A percentile compares a stretch with the other conserved stretches of the same genome.
These are phyloP conservation scores for Mythimna vitellina DNA, from an alignment of 2,888 invertebrate genomes.

Conservation along the genomic window DNA sequence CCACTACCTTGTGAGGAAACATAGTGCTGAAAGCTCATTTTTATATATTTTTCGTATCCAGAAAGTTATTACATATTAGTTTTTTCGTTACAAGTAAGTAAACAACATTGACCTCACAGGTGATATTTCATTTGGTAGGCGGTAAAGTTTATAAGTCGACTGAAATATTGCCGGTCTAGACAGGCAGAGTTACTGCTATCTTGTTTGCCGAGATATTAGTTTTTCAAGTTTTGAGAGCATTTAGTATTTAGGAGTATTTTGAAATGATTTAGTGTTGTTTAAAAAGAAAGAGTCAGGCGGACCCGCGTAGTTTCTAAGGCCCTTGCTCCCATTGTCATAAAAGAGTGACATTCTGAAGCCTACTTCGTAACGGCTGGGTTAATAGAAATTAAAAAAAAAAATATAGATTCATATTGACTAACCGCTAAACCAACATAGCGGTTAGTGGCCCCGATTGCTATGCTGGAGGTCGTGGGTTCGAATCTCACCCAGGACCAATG, in stretches of 20 bases:
- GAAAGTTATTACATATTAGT: not conserved
- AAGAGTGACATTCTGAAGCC: too few species aligned
- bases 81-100: constrained; percentile 4
- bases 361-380: too few species aligned
- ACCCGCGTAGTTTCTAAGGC: too few species aligned
- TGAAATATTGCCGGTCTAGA: constrained; percentile 39
- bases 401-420: too few species aligned
- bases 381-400: too few species aligned
- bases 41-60: not conserved
- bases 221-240: constrained; percentile 19
- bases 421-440: too few species aligned
- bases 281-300: too few species aligned
- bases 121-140: constrained; percentile 47
- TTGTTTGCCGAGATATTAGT: constrained; percentile 29
- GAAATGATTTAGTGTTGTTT: not conserved
- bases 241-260: not conserved
- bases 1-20: not conserved
- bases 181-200: constrained; percentile 9
- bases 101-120: constrained; percentile 4
- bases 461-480: too few species aligned
- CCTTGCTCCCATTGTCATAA: too few species aligned
- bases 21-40: too few species aligned
- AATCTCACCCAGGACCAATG: too few species aligned
- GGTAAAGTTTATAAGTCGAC: constrained; percentile 20
- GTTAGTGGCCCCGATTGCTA: too few species aligned